A percentile compares a stretch with the other conserved stretches of the same genome.
phyloP scores from a whole-genome alignment of 2,113 vertebrate genomes.

The Takifugu bimaculatus region DNA sequence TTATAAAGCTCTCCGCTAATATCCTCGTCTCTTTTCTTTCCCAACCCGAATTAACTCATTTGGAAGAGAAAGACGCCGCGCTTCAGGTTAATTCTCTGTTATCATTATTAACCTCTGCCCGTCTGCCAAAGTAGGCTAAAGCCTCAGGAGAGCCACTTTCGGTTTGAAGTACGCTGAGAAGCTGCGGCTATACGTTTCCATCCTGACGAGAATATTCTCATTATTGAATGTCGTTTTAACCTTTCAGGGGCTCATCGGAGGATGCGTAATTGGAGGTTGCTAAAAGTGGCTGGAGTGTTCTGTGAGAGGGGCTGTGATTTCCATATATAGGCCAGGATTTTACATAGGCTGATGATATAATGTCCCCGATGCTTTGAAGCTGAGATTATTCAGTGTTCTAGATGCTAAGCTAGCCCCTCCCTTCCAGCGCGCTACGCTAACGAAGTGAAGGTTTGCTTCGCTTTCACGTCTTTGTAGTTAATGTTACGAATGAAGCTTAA shows the following conservation, averaged over 20 bases:
- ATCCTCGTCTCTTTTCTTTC: slow-evolving; percentile 1
- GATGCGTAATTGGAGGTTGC: slow-evolving; percentile 46
- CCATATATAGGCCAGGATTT: slow-evolving; percentile 40
- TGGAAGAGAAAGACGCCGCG: slow-evolving; percentile 14
- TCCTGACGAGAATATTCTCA: slow-evolving; percentile 30
- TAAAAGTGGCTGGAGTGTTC: slow-evolving; percentile 30
- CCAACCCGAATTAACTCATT: slow-evolving; percentile 29
- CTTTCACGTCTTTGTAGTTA: slow-evolving; percentile 31
- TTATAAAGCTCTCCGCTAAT: no score
- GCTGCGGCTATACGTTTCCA: slow-evolving; percentile 30
- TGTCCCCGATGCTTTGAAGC: slow-evolving; percentile 37
- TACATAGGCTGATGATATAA: slow-evolving; percentile 44
- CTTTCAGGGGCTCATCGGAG: slow-evolving; percentile 38
- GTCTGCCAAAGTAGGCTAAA: slow-evolving; percentile 46
- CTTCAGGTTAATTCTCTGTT: slow-evolving; percentile 46
- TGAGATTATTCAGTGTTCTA: slow-evolving; percentile 18
- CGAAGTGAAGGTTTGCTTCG: slow-evolving; percentile 28
- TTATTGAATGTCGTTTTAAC: slow-evolving; percentile 47
- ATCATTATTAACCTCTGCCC: slow-evolving; percentile 63
- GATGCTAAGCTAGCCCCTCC: slow-evolving; percentile 15
- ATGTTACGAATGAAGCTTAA: slow-evolving; percentile 19
- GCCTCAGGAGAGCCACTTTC: slow-evolving; percentile 35
- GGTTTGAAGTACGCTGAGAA: slow-evolving; percentile 21
- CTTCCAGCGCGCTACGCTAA: slow-evolving; percentile 17
- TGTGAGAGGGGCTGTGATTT: slow-evolving; percentile 35